Percentiles rank a stretch among this genome's conserved stretches.
Conservation (phyloP, 2,888 invertebrate genomes). For the Apocheima hispidaria region DNA sequence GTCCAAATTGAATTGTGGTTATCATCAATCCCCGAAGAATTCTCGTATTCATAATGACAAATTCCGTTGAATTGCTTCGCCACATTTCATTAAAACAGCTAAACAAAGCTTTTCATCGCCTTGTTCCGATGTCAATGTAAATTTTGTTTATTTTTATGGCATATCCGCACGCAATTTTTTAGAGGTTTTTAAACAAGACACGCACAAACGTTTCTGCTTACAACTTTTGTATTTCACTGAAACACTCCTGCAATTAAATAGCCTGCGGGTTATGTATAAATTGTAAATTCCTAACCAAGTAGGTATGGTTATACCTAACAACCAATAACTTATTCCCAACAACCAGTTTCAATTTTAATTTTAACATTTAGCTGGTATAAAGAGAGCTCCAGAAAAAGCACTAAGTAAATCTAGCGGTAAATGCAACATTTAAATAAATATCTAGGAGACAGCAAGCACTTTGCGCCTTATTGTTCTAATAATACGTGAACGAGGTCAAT, state of each 20-base stretch:
- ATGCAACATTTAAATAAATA: too few relatives aligned
- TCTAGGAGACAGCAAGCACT: too few relatives aligned
- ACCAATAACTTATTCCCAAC: too few relatives aligned
- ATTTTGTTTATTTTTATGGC: constrained; percentile 40
- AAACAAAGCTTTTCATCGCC: constrained; percentile 43
- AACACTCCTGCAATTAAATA: constrained; percentile 11
- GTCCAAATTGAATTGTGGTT: constrained; percentile 25
- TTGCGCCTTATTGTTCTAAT: too few relatives aligned
- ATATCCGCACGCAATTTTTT: constrained; percentile 37
- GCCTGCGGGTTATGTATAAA: not conserved
- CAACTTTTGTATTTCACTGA: constrained; percentile 11
- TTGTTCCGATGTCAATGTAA: constrained; percentile 41
- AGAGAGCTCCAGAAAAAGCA: too few relatives aligned
- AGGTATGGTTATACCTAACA: too few relatives aligned
- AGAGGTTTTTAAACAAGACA: constrained; percentile 25
- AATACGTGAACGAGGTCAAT: too few relatives aligned
- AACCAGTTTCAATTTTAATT: too few relatives aligned
- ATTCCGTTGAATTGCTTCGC: constrained; percentile 36
- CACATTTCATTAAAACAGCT: constrained; percentile 39
- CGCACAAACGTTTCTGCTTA: constrained; percentile 22
- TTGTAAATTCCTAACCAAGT: not conserved
- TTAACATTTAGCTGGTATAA: too few relatives aligned
- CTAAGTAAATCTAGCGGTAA: too few relatives aligned
- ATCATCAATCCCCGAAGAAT: constrained; percentile 28
- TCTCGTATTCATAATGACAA: constrained; percentile 37